Percentiles rank a stretch among this genome's conserved stretches.
Conservation (phyloP, 1,140 invertebrate species). For the Drosophila yakuba region DNA sequence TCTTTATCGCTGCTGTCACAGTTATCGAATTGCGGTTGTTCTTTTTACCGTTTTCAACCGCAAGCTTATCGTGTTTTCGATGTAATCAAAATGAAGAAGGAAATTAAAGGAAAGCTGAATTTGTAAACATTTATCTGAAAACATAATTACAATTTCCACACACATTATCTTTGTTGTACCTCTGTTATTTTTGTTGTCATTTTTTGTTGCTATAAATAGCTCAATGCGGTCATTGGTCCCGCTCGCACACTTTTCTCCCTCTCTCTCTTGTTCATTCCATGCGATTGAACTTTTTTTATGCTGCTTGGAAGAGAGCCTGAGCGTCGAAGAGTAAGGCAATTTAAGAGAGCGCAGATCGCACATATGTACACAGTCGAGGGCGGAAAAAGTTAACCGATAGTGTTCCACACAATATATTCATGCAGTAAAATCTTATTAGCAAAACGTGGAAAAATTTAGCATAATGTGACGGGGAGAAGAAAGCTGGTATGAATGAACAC, state of each 20-base stretch:
- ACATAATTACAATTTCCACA: conserved; percentile 78
- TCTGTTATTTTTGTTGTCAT: conserved; percentile 36
- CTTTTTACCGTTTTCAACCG: conserved; percentile 7
- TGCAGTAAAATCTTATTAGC: conserved; percentile 63
- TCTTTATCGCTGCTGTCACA: conserved; percentile 43
- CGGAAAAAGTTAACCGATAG: conserved; percentile 4
- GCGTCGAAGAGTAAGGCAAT: not conserved
- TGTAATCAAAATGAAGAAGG: conserved; percentile 2
- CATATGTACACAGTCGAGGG: conserved; percentile 14
- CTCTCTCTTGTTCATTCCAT: conserved; percentile 37
- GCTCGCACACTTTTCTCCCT: conserved; percentile 42
- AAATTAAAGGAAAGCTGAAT: not conserved
- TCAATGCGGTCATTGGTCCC: conserved; percentile 80
- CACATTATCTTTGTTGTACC: conserved; percentile 39
- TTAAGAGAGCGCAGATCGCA: conserved; percentile 1
- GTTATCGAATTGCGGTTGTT: conserved; percentile 25
- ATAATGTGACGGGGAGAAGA: not conserved
- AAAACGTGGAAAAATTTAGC: conserved; percentile 67
- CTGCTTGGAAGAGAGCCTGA: conserved; percentile 37
- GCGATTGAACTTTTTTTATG: conserved; percentile 63
- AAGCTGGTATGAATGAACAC: not conserved
- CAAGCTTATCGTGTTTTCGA: conserved; percentile 20
- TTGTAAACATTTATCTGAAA: conserved; percentile 58
- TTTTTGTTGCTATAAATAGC: conserved; percentile 70
- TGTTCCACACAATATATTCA: conserved; percentile 56